Conservation (phyloP, 2,888 invertebrate species). For the Gari tellinella region DNA sequence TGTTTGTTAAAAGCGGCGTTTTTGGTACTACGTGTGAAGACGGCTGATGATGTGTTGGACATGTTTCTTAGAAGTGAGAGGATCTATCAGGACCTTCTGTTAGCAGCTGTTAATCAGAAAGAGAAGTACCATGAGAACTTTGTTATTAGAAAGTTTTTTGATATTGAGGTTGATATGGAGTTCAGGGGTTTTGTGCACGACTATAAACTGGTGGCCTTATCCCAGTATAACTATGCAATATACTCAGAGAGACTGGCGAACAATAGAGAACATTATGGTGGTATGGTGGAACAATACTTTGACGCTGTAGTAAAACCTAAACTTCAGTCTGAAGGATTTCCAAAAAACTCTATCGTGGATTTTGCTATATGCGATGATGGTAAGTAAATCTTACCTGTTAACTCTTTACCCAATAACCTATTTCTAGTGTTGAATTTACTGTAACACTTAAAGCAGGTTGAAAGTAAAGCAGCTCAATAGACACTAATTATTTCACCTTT, state of each 20-base stretch:
- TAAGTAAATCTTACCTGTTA: constrained; percentile 25
- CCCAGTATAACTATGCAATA: constrained; percentile 78
- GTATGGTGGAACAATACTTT: constrained; percentile 62
- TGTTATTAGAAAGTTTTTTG: constrained; percentile 72
- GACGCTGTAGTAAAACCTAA: constrained; percentile 59
- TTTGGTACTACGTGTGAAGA: constrained; percentile 65
- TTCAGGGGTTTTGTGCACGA: constrained; percentile 76
- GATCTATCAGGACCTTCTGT: constrained; percentile 75
- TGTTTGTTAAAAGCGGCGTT: constrained; percentile 74
- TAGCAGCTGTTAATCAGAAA: constrained; percentile 69
- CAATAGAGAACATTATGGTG: constrained; percentile 53
- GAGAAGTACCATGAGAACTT: constrained; percentile 74
- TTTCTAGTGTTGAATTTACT: too few species aligned
- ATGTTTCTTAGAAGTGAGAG: constrained; percentile 75
- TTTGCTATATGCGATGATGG: constrained; percentile 74
- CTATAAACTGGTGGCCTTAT: constrained; percentile 66
- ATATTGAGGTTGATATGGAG: constrained; percentile 79
- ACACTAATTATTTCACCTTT: too few species aligned
- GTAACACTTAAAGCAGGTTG: too few species aligned
- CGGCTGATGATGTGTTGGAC: constrained; percentile 69
- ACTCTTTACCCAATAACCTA: not conserved
- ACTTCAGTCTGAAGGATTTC: constrained; percentile 57
- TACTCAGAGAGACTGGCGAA: constrained; percentile 65
- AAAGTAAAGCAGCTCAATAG: too few species aligned
- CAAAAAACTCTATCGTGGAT: constrained; percentile 71